Evolutionary conservation across 2,888 invertebrate species (phyloP).

Genomic region (Caenorhabditis plicata): DNA sequence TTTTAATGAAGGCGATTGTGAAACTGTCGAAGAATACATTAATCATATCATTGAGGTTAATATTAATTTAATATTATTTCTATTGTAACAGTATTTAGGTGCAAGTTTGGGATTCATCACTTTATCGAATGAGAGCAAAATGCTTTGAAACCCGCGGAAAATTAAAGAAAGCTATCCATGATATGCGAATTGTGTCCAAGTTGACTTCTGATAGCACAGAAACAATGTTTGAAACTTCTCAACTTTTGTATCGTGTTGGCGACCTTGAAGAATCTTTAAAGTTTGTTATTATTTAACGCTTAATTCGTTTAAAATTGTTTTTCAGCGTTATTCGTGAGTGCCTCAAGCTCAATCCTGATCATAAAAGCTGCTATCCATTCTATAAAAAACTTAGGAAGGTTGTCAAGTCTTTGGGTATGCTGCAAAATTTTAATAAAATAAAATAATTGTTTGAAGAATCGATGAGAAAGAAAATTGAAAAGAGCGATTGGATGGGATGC

Average conservation of each 20-base stretch:
- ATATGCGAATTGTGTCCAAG: slow-evolving; percentile 74
- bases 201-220: slow-evolving; percentile 87
- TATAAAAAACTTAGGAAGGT: slow-evolving; percentile 95
- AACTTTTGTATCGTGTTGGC: slow-evolving; percentile 84
- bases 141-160: slow-evolving; percentile 81
- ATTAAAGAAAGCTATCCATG: slow-evolving; percentile 71
- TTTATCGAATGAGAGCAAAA: slow-evolving; percentile 84
- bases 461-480: slow-evolving; percentile 22
- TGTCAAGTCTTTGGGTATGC: slow-evolving; percentile 69
- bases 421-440: neutral
- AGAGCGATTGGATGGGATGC: slow-evolving; percentile 72
- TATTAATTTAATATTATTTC: neutral
- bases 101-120: slow-evolving; percentile 76
- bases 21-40: slow-evolving; percentile 74
- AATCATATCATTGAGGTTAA: slow-evolving; percentile 60
- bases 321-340: slow-evolving; percentile 88
- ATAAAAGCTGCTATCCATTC: slow-evolving; percentile 89
- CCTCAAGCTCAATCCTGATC: slow-evolving; percentile 92
- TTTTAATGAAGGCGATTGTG: slow-evolving; percentile 67
- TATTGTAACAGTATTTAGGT: slow-evolving; percentile 71
- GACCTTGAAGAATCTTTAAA: slow-evolving; percentile 86
- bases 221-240: slow-evolving; percentile 81
- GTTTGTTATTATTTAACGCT: slow-evolving; percentile 68
- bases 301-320: slow-evolving; percentile 7
- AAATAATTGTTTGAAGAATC: slow-evolving; percentile 15